Percentiles rank a stretch among this genome's conserved stretches.
Evolutionary conservation across 2,113 vertebrate genomes (phyloP).

Genomic region (Callaeas wilsoni): DNA sequence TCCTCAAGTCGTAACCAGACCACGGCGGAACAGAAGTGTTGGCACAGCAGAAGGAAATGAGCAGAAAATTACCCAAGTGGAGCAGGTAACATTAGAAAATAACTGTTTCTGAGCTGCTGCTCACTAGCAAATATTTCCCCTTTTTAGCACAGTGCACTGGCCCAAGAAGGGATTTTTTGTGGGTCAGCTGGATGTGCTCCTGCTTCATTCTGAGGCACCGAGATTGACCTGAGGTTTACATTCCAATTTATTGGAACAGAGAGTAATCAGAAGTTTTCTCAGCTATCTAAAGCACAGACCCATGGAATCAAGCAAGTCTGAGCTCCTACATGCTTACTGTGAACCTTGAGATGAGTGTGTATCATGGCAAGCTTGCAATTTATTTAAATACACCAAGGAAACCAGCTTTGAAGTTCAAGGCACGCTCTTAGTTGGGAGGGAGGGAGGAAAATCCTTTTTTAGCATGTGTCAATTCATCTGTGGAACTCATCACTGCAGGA

Average conservation of each 20-base stretch:
- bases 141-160: neutral
- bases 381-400: neutral
- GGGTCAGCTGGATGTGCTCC: neutral
- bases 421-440: neutral
- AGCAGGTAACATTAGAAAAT: neutral
- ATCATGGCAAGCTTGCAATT: neutral
- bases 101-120: neutral
- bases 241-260: neutral
- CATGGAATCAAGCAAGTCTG: neutral
- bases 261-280: neutral
- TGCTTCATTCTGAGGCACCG: neutral
- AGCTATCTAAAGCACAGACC: neutral
- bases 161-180: neutral
- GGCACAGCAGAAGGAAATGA: neutral
- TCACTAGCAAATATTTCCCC: neutral
- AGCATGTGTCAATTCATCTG: neutral
- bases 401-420: neutral
- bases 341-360: neutral
- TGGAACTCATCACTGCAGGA: neutral
- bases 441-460: neutral
- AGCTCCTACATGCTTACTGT: neutral
- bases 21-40: rapidly evolving
- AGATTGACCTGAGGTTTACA: neutral
- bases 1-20: neutral
- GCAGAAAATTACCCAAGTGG: neutral